Conservation (phyloP, 2,888 invertebrate species). For the Caenorhabditis parvicauda region DNA sequence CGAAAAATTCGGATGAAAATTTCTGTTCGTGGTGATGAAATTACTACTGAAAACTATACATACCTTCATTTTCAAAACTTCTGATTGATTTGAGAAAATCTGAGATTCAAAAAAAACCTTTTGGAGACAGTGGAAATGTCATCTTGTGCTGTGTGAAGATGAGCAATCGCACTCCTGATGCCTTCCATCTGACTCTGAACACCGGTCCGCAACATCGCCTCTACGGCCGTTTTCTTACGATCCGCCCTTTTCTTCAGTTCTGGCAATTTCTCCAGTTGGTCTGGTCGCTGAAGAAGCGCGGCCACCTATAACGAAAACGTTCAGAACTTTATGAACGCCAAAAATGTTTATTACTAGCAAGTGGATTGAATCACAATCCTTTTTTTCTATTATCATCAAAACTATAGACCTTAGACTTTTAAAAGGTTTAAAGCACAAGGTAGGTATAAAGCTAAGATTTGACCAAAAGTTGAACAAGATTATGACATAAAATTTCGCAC, state of each 20-base stretch:
- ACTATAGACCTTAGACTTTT: background rate
- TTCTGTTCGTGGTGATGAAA: no score
- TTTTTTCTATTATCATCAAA: no score
- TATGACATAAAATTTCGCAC: no score
- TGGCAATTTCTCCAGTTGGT: slow-evolving; percentile 83
- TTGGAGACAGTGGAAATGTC: slow-evolving; percentile 75
- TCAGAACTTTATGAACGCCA: no score
- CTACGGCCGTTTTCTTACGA: slow-evolving; percentile 74
- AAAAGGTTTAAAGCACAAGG: background rate
- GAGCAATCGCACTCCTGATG: slow-evolving; percentile 86
- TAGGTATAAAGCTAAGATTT: background rate
- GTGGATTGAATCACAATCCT: no score
- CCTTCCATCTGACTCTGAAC: slow-evolving; percentile 97
- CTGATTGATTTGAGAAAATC: background rate
- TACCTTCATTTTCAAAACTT: no score
- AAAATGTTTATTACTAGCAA: background rate
- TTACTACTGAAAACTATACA: no score
- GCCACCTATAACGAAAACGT: no score
- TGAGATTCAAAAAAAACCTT: slow-evolving; percentile 67
- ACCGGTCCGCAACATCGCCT: slow-evolving; percentile 92
- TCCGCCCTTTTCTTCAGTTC: slow-evolving; percentile 66
- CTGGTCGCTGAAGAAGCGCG: slow-evolving; percentile 69
- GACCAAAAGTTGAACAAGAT: slow-evolving; percentile 3
- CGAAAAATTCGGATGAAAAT: background rate
- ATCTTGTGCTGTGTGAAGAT: slow-evolving; percentile 80